A percentile compares a stretch with the other conserved stretches of the same genome.
Conservation (phyloP, 2,888 invertebrate species). For the Drosophila emarginata region DNA sequence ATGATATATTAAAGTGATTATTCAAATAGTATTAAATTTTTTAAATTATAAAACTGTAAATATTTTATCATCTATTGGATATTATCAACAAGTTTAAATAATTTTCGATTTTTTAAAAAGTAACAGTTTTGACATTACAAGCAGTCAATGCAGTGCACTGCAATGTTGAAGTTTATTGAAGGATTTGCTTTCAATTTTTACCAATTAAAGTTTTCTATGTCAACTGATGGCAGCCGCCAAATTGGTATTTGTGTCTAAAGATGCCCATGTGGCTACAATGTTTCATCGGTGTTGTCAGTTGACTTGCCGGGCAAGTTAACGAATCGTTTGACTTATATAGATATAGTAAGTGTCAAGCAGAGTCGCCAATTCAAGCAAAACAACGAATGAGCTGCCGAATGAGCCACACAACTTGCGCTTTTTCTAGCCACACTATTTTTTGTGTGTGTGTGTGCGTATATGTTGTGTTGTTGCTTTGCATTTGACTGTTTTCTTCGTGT, state of each 20-base stretch:
- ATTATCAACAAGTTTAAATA: too few relatives aligned
- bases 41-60: too few relatives aligned
- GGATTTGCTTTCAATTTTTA: not conserved
- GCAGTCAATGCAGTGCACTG: not conserved
- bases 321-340: slow-evolving; percentile 36
- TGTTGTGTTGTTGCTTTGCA: slow-evolving; percentile 50
- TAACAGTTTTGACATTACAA: too few relatives aligned
- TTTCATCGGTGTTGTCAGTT: slow-evolving; percentile 25
- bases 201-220: slow-evolving; percentile 47
- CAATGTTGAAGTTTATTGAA: not conserved
- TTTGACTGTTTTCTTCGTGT: slow-evolving; percentile 61
- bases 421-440: slow-evolving; percentile 27
- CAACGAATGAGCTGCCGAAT: slow-evolving; percentile 10
- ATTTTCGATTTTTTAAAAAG: too few relatives aligned
- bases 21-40: too few relatives aligned
- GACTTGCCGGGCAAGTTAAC: slow-evolving; percentile 34
- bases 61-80: too few relatives aligned
- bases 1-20: too few relatives aligned
- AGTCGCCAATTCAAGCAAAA: slow-evolving; percentile 28
- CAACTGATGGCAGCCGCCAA: slow-evolving; percentile 25
- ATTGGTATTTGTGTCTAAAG: not conserved
- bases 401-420: slow-evolving; percentile 59
- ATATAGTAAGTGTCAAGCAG: slow-evolving; percentile 36
- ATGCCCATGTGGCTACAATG: not conserved
- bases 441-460: slow-evolving; percentile 36